Evolutionary conservation across 2,113 vertebrate genomes (phyloP).

Genomic region (Strix aluco): DNA sequence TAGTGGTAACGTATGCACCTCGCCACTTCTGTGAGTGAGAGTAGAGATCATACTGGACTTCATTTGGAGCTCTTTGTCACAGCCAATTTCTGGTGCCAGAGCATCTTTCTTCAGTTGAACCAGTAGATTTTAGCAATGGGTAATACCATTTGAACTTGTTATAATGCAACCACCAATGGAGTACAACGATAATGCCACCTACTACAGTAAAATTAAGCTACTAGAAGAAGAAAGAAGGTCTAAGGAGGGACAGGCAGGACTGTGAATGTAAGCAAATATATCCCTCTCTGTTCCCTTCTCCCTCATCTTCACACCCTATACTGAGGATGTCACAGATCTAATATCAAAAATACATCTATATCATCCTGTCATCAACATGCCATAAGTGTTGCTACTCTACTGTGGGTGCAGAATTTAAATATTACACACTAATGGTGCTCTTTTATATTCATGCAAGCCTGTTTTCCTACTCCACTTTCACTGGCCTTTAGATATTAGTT

Average conservation of each 20-base stretch:
- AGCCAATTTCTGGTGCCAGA: neutral
- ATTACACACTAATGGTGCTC: accelerated
- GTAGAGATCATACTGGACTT: neutral
- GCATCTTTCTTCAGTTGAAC: neutral
- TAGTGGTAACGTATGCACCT: neutral
- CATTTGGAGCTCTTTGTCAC: neutral
- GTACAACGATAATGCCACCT: neutral
- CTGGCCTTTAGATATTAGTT: neutral
- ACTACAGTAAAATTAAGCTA: neutral
- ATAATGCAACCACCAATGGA: neutral
- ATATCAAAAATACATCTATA: neutral
- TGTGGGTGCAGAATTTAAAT: neutral
- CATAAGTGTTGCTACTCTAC: neutral
- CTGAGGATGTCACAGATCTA: neutral
- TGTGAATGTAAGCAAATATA: neutral
- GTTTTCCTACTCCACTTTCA: neutral
- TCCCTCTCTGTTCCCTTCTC: neutral
- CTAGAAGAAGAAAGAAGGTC: neutral
- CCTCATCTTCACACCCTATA: neutral
- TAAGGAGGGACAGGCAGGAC: neutral
- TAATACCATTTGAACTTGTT: neutral
- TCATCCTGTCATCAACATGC: neutral
- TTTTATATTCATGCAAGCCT: neutral
- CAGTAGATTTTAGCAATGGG: neutral
- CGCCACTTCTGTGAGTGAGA: neutral